Conservation (phyloP, 2,888 invertebrate genomes). For the Ctenicera cuprea region DNA sequence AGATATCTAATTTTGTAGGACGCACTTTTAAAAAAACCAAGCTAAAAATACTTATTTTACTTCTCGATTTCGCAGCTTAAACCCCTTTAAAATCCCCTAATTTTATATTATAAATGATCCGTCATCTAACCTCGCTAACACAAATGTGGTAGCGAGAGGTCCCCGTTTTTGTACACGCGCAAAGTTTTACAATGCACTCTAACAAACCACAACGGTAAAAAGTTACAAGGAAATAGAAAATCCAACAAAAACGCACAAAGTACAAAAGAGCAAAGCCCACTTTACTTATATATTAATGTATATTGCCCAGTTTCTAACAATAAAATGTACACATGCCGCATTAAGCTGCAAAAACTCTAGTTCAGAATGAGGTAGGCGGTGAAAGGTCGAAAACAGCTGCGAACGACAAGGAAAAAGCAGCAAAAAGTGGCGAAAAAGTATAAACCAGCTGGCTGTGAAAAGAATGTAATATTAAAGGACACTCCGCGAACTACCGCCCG, state of each 20-base stretch:
- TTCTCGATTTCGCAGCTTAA: no score
- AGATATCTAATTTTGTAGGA: no score
- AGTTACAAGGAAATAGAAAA: neutral
- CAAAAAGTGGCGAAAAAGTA: constrained; percentile 30
- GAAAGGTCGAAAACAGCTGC: constrained; percentile 35
- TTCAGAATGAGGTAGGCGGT: constrained; percentile 29
- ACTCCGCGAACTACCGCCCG: constrained; percentile 15
- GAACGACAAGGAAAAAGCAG: constrained; percentile 31
- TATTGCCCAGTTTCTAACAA: constrained; percentile 30
- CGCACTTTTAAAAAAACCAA: no score
- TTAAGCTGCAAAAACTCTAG: constrained; percentile 28
- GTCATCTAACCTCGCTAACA: no score
- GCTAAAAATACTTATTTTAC: no score
- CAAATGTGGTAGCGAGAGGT: no score
- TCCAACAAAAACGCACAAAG: neutral
- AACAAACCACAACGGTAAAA: neutral
- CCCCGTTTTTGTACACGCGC: no score
- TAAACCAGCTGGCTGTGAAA: constrained; percentile 35
- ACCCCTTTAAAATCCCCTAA: no score
- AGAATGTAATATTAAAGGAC: constrained; percentile 38
- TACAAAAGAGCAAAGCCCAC: constrained; percentile 19
- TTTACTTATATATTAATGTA: constrained; percentile 31
- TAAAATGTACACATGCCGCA: constrained; percentile 31
- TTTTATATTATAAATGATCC: no score
- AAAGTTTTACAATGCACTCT: neutral